Conservation (phyloP, 2,888 invertebrate genomes). For the Dioctria rufipes region DNA sequence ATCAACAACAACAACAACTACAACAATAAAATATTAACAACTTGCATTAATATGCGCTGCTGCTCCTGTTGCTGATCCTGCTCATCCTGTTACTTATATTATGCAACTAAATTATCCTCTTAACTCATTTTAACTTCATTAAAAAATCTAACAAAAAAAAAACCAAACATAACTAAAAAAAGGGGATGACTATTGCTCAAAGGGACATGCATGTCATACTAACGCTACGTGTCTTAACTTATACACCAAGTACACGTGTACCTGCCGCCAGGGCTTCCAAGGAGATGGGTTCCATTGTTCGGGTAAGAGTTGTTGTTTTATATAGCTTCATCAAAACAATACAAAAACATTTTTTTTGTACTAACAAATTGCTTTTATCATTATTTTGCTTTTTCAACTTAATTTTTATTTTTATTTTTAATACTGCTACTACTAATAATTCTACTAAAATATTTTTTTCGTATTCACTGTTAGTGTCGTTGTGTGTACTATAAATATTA, state of each 20-base stretch:
- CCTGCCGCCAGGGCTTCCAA: conserved; percentile 91
- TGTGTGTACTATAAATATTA: too few species aligned
- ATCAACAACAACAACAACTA: neutral
- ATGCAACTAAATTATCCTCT: conserved; percentile 2
- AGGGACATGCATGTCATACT: conserved; percentile 89
- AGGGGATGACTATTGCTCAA: conserved; percentile 83
- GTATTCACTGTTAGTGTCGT: too few species aligned
- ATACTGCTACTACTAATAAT: neutral
- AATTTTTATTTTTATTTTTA: neutral
- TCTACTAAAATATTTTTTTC: too few species aligned
- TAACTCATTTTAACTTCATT: conserved; percentile 39
- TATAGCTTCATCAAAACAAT: neutral
- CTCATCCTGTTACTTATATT: too few species aligned
- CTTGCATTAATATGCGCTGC: conserved; percentile 10
- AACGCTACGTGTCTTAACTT: conserved; percentile 94
- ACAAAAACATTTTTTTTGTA: neutral
- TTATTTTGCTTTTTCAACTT: neutral
- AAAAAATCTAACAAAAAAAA: neutral
- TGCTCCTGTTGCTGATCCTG: too few species aligned
- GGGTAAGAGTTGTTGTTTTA: conserved; percentile 73
- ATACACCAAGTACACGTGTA: conserved; percentile 91
- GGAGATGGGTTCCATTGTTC: conserved; percentile 87
- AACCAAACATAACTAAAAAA: conserved; percentile 37
- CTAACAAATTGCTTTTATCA: conserved; percentile 10
- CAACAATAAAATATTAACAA: neutral